phyloP scores from a whole-genome alignment of 2,888 invertebrate species.

The Euzophera pinguis region DNA sequence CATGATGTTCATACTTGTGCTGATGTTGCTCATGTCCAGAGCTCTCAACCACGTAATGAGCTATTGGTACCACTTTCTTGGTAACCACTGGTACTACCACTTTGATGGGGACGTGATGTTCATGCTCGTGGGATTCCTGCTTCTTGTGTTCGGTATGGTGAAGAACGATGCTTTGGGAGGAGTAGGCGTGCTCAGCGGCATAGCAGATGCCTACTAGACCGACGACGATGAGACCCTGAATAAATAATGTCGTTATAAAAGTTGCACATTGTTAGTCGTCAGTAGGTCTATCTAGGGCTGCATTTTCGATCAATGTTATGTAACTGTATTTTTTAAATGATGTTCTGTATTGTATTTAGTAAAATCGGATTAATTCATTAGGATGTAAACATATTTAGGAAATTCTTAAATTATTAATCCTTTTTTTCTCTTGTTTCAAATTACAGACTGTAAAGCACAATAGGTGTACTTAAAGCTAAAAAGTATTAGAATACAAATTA shows the following conservation, averaged over 20 bases:
- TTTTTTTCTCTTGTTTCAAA: too few relatives aligned
- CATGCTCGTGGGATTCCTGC: constrained; percentile 11
- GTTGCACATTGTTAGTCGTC: neutral
- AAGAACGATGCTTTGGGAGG: constrained; percentile 40
- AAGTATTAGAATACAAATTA: too few relatives aligned
- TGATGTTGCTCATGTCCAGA: constrained; percentile 15
- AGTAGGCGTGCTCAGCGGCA: constrained; percentile 36
- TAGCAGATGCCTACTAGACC: constrained; percentile 31
- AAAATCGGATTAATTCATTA: too few relatives aligned
- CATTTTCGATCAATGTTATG: too few relatives aligned
- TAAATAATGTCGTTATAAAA: constrained; percentile 4
- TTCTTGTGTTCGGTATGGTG: constrained; percentile 22
- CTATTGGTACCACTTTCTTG: constrained; percentile 11
- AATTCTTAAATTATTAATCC: too few relatives aligned
- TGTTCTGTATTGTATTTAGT: too few relatives aligned
- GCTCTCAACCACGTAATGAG: constrained; percentile 9
- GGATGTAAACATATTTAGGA: too few relatives aligned
- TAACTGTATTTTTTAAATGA: too few relatives aligned
- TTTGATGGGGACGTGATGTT: constrained; percentile 12
- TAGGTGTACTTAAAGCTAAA: too few relatives aligned
- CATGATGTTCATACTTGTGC: constrained; percentile 19
- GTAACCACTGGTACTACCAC: constrained; percentile 2
- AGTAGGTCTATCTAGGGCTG: too few relatives aligned
- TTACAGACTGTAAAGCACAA: too few relatives aligned
- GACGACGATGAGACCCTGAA: constrained; percentile 31